Evolutionary conservation across 2,113 vertebrate species (phyloP).

Genomic region (Tursiops truncatus): DNA sequence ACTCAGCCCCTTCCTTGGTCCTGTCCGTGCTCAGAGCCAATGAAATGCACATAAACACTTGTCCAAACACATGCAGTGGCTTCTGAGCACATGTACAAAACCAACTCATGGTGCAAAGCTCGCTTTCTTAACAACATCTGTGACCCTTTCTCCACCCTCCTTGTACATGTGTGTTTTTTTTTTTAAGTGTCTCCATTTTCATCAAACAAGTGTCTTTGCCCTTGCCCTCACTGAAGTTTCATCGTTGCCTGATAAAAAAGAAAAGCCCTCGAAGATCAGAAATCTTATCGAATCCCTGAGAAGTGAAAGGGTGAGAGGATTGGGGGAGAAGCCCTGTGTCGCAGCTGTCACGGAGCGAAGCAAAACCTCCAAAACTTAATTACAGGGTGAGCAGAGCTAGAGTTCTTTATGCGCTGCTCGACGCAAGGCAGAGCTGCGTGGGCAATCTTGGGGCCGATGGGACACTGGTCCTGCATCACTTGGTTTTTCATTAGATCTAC

Average conservation of each 20-base stretch:
- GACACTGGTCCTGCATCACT: background rate
- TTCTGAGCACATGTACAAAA: accelerated
- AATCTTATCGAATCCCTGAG: background rate
- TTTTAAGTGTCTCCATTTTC: background rate
- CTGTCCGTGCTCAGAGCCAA: background rate
- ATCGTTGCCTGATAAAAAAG: background rate
- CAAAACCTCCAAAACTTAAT: background rate
- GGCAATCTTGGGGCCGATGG: background rate
- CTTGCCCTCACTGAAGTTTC: background rate
- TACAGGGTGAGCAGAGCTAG: background rate
- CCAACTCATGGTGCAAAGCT: background rate
- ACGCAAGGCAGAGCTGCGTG: background rate
- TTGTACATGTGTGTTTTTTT: background rate
- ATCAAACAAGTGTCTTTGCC: background rate
- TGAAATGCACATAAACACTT: background rate
- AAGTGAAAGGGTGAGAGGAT: background rate
- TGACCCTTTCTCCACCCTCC: background rate
- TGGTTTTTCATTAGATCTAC: background rate
- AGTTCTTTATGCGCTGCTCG: accelerated
- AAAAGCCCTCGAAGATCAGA: background rate
- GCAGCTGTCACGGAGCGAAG: background rate
- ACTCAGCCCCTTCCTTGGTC: background rate
- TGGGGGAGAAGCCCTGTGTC: accelerated
- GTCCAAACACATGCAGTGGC: background rate
- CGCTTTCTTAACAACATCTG: background rate